Evolutionary conservation across 2,888 invertebrate species (phyloP).

Genomic region (Phania funesta): DNA sequence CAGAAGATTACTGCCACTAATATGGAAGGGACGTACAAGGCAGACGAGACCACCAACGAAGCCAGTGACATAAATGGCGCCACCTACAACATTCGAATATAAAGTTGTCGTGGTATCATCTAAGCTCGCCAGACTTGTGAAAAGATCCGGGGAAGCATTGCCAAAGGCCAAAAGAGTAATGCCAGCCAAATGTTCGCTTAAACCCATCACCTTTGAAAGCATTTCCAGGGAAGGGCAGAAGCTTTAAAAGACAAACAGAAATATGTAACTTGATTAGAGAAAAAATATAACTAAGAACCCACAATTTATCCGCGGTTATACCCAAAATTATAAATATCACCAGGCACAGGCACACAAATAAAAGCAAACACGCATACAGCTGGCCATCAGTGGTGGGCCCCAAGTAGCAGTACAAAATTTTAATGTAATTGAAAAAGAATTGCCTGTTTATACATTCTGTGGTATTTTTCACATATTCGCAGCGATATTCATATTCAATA

Average conservation of each 20-base stretch:
- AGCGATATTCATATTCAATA: constrained; percentile 73
- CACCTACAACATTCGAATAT: constrained; percentile 81
- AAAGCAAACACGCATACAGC: constrained; percentile 52
- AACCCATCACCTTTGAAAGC: constrained; percentile 79
- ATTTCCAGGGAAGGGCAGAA: constrained; percentile 82
- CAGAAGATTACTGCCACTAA: constrained; percentile 67
- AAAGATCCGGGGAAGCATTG: constrained; percentile 86
- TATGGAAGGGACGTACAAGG: constrained; percentile 81
- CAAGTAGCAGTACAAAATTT: constrained; percentile 78
- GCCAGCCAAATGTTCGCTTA: constrained; percentile 83
- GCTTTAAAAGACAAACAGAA: constrained; percentile 73
- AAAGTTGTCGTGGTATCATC: constrained; percentile 78
- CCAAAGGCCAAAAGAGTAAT: constrained; percentile 86
- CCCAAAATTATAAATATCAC: constrained; percentile 82
- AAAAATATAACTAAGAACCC: constrained; percentile 1
- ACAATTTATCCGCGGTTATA: constrained; percentile 83
- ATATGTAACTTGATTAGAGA: not conserved
- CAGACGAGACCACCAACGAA: constrained; percentile 83
- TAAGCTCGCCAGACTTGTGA: constrained; percentile 82
- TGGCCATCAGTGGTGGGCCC: constrained; percentile 66
- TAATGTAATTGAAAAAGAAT: constrained; percentile 77
- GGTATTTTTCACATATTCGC: constrained; percentile 77
- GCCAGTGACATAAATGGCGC: constrained; percentile 84
- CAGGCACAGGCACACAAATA: constrained; percentile 69
- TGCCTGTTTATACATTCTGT: constrained; percentile 73